These are phyloP conservation scores for Prolemur simus DNA, from an alignment of 2,113 vertebrate species.

Conservation along the genomic window DNA sequence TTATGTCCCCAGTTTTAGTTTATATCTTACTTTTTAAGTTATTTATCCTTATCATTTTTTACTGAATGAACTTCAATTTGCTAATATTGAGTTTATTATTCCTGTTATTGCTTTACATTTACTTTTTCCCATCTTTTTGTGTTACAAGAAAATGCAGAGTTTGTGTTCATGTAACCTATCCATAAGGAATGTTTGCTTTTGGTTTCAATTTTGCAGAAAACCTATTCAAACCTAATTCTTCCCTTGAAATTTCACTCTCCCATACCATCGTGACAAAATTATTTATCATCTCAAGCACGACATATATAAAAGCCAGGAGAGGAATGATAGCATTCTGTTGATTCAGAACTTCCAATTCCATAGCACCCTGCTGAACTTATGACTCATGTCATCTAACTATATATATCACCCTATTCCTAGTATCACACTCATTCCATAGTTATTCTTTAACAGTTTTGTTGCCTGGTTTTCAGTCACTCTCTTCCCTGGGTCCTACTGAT, in stretches of 20 bases:
- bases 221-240: not conserved
- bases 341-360: not conserved
- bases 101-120: not conserved
- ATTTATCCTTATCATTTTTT: not conserved
- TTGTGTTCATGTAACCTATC: not conserved
- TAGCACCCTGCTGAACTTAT: not conserved
- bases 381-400: not conserved
- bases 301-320: not conserved
- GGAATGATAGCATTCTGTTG: not conserved
- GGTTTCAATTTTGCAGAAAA: not conserved
- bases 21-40: not conserved
- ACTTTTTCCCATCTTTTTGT: not conserved
- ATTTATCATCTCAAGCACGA: not conserved
- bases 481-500: not conserved
- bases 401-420: not conserved
- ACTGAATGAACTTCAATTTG: not conserved
- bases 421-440: no score
- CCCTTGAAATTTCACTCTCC: not conserved
- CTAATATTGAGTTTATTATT: not conserved
- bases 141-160: not conserved
- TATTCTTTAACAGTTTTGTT: not conserved
- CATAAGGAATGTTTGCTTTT: not conserved
- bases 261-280: not conserved
- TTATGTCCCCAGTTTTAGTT: not conserved
- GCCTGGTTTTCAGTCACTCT: not conserved